Evolutionary conservation across 2,888 invertebrate species (phyloP), one percentile per base, ranked within the genome.

Genomic region (Biston betularia): DNA sequence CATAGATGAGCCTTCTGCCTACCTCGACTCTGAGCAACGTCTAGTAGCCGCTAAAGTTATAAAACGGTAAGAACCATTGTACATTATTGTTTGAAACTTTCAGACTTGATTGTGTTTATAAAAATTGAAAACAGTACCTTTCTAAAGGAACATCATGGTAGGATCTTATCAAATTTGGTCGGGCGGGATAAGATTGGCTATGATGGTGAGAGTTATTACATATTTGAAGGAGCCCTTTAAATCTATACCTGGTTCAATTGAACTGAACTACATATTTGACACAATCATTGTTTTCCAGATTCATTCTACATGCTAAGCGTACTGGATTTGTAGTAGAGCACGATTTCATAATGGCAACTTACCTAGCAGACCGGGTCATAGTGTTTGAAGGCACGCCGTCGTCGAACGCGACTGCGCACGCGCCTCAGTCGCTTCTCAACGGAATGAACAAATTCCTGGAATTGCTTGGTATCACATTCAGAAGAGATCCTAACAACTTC

Each of bases 271-370:
- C 45, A 12, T 24, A 24, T 3, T 24, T 24, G 24, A 24, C 24
- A 24, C 24, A 24, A 24, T 24, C 24, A 24, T 24, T 24, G 1
- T 24, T 24, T 24, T 24, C 24, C 87, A 96, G 96, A 81, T 99
- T 99, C 88, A 99, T 99, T 87, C 95, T 99, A 50, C 99, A 99
- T 84, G 99, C 99, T 0, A 99, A 99, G 94, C 98, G 99, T 89
- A 99, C 99, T 8, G 99, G 99, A 11, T 99, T 99, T 88, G 97
- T 99, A 14, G 99, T 99, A 0, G 99, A 99, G 96, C 99, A 99
- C 96, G 99, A 99, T 94, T 99, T 99, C 89, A 99, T 99, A 75
- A 99, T 99, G 99, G 99, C 99, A 14, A 99, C 99, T 0, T 99
- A 99, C 89, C 95, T 99, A 71, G 98, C 99, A 0, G 99, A 99